Base-by-base conservation (phyloP, 2,113 vertebrate genomes). In the Melanotaenia duboulayi region DNA sequence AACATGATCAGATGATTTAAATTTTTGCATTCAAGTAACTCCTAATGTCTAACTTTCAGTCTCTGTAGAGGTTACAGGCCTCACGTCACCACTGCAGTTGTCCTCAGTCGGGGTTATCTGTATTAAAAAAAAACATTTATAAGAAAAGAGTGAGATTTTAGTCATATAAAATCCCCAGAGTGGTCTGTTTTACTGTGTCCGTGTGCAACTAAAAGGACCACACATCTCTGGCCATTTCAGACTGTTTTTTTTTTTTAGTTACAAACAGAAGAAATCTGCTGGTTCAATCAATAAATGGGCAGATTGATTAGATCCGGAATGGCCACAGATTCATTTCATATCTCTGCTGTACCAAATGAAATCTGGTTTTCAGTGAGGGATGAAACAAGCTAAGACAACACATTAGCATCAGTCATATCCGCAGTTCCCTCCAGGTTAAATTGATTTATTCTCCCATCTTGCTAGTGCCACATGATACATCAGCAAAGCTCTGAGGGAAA, bases 361-460 rank as follows among this genome's bases (percentile, higher is more conserved):
- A 64, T 71, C 57, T 25, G 9, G 35, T 60, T 66, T 67, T 12
- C 44, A 63, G 20, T 2, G 54, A 61, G 70, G 19, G 57, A 61
- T 64, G 73, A 71, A 80, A 74, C 14, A 7, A 44, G 22, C 51
- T 7, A 7, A 25, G 65, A 17, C 22, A 13, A 42, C 57, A 32
- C 46, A 69, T 20, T 12, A 12, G 4, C 19, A 57, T 73, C 73
- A 84, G 76, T 79, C 69, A 73, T 72, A 50, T 56, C 62, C 25
- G 25, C 17, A 1, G 42, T 60, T 39, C 12, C 23, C 67, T 59
- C 24, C 67, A 16, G 50, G 19, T 42, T 28, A 76, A 73, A 80
- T 80, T 51, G 55, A 55, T 64, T 24, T 14, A 42, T 46, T 65
- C 20, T 24, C 24, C n/a, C 25, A 0, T 81, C 52, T 56, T n/a